Evolutionary conservation across 1,140 invertebrate genomes (phyloP).

Genomic region (Tetragonula clypearis): DNA sequence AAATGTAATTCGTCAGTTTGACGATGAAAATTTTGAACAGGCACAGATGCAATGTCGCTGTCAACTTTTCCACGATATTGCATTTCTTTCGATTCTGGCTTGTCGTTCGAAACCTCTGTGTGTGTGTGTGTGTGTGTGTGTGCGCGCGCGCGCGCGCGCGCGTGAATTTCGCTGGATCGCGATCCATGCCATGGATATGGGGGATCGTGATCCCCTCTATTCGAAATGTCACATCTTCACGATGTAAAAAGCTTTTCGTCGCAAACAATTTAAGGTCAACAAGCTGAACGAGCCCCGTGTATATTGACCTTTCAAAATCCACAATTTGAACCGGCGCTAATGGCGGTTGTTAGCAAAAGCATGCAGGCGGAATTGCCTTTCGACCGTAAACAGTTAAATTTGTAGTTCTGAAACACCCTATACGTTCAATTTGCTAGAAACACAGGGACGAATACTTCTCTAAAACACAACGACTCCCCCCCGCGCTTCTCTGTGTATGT

Average conservation of each 20-base stretch:
- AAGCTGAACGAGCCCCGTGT: not conserved
- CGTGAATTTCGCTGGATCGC: no score
- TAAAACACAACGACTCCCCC: not conserved
- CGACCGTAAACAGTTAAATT: constrained; percentile 22
- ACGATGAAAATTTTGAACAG: no score
- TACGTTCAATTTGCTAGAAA: constrained; percentile 27
- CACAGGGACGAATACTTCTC: constrained; percentile 4
- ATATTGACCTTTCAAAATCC: constrained; percentile 20
- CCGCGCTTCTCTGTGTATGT: no score
- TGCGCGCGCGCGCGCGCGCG: no score
- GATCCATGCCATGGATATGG: not conserved
- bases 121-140: no score
- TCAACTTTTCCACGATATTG: no score
- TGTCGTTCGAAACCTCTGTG: no score
- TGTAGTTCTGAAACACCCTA: constrained; percentile 19
- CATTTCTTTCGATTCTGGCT: no score
- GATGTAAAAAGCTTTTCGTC: not conserved
- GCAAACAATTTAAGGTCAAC: constrained; percentile 13
- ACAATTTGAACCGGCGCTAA: constrained; percentile 7
- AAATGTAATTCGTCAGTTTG: no score
- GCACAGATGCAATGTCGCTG: no score
- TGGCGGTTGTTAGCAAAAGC: constrained; percentile 21
- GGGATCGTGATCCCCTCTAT: not conserved
- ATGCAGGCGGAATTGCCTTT: constrained; percentile 1
- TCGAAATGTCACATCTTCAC: not conserved